phyloP scores from a whole-genome alignment of 2,113 vertebrate genomes.

The Pogona vitticeps region DNA sequence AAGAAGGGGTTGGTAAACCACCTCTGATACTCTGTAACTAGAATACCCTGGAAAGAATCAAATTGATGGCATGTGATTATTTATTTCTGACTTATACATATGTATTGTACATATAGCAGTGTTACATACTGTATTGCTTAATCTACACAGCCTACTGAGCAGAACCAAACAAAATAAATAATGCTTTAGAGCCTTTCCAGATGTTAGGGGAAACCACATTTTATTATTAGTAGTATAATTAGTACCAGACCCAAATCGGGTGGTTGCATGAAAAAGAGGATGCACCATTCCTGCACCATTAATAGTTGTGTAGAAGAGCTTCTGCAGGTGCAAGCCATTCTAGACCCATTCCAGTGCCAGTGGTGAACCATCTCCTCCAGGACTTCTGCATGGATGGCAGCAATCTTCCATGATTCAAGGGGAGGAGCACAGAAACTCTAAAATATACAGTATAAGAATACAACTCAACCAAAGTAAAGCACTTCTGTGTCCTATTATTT shows the following conservation, averaged over 20 bases:
- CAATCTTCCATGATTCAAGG: neutral
- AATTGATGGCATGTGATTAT: neutral
- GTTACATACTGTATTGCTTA: constrained; percentile 71
- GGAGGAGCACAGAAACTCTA: neutral
- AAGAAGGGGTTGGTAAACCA: too few species aligned
- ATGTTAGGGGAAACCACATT: neutral
- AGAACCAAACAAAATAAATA: constrained; percentile 52
- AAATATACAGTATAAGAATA: neutral
- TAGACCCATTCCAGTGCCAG: neutral
- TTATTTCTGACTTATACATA: constrained; percentile 71
- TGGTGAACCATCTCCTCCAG: neutral
- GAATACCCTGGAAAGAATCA: too few species aligned
- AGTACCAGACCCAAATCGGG: neutral
- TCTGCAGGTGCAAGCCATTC: too few species aligned
- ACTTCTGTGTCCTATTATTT: neutral
- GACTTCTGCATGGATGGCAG: neutral
- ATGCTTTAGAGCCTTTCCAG: constrained; percentile 1
- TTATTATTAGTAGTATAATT: neutral
- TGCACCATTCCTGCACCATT: too few species aligned
- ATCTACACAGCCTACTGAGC: constrained; percentile 58
- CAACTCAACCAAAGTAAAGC: neutral
- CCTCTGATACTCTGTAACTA: too few species aligned
- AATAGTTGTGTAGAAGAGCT: too few species aligned
- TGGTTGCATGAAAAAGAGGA: too few species aligned
- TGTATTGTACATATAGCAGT: constrained; percentile 52